phyloP scores from a whole-genome alignment of 2,888 invertebrate genomes.

The Stegophylla sp. region DNA sequence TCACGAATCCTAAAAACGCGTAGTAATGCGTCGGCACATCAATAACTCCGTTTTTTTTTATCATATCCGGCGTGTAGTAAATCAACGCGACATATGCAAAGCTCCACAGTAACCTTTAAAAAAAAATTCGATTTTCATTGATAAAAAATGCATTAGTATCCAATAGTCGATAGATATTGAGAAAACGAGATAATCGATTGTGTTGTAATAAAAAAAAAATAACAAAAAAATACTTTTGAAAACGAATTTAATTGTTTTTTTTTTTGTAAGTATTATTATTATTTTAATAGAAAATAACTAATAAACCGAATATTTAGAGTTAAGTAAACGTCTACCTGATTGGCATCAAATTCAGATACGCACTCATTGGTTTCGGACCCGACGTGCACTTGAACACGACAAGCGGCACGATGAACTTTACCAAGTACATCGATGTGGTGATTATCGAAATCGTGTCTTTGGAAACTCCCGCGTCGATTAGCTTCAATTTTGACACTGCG shows the following conservation, averaged over 20 bases:
- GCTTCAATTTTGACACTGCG: constrained; percentile 69
- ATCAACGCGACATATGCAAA: constrained; percentile 9
- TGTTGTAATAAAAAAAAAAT: too few relatives aligned
- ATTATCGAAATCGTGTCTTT: constrained; percentile 92
- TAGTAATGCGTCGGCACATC: constrained; percentile 21
- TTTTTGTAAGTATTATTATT: too few relatives aligned
- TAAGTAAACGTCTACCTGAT: constrained; percentile 68
- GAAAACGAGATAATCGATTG: neutral
- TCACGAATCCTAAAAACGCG: neutral
- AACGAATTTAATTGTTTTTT: too few relatives aligned
- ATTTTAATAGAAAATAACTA: too few relatives aligned
- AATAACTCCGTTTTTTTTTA: neutral
- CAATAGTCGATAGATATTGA: neutral
- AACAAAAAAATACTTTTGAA: too few relatives aligned
- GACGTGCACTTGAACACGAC: constrained; percentile 82
- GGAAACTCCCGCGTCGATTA: constrained; percentile 70
- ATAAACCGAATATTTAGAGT: neutral
- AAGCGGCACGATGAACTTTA: constrained; percentile 91
- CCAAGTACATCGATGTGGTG: constrained; percentile 89
- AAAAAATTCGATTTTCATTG: too few relatives aligned
- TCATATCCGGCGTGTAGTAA: constrained; percentile 22
- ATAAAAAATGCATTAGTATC: too few relatives aligned
- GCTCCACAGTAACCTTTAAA: constrained; percentile 37
- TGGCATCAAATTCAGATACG: constrained; percentile 88
- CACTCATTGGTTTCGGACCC: constrained; percentile 85